phyloP scores from a whole-genome alignment of 2,888 invertebrate species.

The Proisotoma minuta region DNA sequence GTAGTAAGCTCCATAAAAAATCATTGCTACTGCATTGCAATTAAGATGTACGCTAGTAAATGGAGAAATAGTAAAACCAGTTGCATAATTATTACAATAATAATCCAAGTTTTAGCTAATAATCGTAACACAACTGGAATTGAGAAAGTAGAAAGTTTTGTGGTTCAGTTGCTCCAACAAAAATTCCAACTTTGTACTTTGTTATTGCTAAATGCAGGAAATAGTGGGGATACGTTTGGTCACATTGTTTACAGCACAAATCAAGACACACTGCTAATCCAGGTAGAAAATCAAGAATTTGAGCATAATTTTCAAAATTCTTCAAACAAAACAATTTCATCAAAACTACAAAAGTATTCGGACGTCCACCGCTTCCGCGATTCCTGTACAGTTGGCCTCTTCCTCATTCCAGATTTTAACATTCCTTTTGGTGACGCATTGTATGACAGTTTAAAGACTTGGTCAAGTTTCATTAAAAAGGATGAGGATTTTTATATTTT shows the following conservation, averaged over 20 bases:
- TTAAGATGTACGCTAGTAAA: too few relatives aligned
- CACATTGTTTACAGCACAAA: background rate
- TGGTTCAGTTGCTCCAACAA: background rate
- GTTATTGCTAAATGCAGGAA: background rate
- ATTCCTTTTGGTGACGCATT: background rate
- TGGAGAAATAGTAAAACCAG: too few relatives aligned
- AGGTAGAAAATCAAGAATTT: background rate
- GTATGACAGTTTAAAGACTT: background rate
- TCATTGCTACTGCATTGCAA: too few relatives aligned
- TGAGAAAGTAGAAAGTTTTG: background rate
- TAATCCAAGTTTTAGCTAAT: too few relatives aligned
- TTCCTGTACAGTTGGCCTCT: background rate
- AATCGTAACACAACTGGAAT: background rate
- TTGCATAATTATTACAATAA: too few relatives aligned
- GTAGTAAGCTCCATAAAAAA: too few relatives aligned
- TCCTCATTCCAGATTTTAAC: background rate
- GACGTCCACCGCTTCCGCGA: slow-evolving; percentile 3
- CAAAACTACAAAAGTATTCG: too few relatives aligned
- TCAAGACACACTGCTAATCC: background rate
- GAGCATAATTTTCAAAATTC: background rate
- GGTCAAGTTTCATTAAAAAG: slow-evolving; percentile 21
- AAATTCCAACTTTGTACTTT: background rate
- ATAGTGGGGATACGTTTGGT: background rate
- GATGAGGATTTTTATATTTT: slow-evolving; percentile 33
- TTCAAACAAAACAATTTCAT: background rate